Conservation (phyloP, 2,797 vertebrate species). For the Gouania willdenowi region DNA sequence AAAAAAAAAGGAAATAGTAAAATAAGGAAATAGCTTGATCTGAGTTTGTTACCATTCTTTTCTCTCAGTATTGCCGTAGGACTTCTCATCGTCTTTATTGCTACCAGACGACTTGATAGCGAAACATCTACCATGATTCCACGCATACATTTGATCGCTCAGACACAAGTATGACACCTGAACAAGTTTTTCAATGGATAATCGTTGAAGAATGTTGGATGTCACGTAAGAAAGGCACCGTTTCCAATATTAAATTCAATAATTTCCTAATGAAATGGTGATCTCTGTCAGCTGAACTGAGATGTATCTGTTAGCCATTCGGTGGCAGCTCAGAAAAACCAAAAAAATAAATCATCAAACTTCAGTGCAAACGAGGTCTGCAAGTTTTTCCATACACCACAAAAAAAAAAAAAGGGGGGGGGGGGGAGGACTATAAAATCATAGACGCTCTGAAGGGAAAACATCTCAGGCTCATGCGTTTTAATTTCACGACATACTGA, state of each 20-base stretch:
- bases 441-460: conserved; percentile 65
- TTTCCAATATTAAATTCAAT: conserved; percentile 84
- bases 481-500: conserved; percentile 73
- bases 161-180: conserved; percentile 59
- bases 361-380: conserved; percentile 86
- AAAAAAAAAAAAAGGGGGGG: conserved; percentile 72
- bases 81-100: conserved; percentile 85
- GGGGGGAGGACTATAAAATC: conserved; percentile 56
- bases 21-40: conserved; percentile 45
- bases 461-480: conserved; percentile 85
- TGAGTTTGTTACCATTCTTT: conserved; percentile 51
- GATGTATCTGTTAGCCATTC: conserved; percentile 63
- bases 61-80: conserved; percentile 63
- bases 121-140: conserved; percentile 80
- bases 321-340: conserved; percentile 83
- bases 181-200: conserved; percentile 55
- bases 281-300: conserved; percentile 80
- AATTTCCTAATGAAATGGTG: conserved; percentile 65
- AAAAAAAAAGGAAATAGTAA: conserved; percentile 41
- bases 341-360: conserved; percentile 81
- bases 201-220: conserved; percentile 50
- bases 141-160: conserved; percentile 51
- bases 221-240: conserved; percentile 88
- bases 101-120: conserved; percentile 81
- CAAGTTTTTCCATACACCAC: conserved; percentile 67